Evolutionary conservation across 2,113 vertebrate genomes (phyloP).

Genomic region (Bettongia penicillata): DNA sequence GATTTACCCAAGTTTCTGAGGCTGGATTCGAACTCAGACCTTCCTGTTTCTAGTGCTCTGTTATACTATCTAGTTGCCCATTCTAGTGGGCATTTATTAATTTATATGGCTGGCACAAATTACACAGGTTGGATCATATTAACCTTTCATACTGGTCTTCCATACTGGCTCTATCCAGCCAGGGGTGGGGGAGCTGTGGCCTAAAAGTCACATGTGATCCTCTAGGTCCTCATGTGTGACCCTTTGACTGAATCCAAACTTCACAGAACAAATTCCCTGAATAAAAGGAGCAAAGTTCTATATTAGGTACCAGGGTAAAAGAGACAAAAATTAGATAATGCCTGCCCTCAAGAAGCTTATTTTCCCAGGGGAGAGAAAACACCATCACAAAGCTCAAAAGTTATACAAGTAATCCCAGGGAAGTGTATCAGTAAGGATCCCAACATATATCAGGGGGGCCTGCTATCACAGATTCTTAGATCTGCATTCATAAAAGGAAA

Average conservation of each 20-base stretch:
- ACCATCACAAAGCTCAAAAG: neutral
- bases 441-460: too few species aligned
- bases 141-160: too few species aligned
- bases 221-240: too few species aligned
- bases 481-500: too few species aligned
- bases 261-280: too few species aligned
- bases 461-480: too few species aligned
- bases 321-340: neutral
- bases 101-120: neutral
- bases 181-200: too few species aligned
- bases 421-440: too few species aligned
- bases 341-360: neutral
- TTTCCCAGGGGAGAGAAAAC: neutral
- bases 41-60: neutral
- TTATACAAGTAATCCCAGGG: neutral
- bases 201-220: too few species aligned
- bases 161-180: too few species aligned
- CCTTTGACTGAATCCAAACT: too few species aligned
- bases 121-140: too few species aligned
- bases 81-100: neutral
- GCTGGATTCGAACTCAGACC: neutral
- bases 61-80: neutral
- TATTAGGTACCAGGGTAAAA: neutral
- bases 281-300: neutral
- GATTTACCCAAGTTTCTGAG: neutral